Evolutionary conservation across 2,888 invertebrate species (phyloP), one percentile per base, ranked within the genome.

Genomic region (Drosophila helvetica): DNA sequence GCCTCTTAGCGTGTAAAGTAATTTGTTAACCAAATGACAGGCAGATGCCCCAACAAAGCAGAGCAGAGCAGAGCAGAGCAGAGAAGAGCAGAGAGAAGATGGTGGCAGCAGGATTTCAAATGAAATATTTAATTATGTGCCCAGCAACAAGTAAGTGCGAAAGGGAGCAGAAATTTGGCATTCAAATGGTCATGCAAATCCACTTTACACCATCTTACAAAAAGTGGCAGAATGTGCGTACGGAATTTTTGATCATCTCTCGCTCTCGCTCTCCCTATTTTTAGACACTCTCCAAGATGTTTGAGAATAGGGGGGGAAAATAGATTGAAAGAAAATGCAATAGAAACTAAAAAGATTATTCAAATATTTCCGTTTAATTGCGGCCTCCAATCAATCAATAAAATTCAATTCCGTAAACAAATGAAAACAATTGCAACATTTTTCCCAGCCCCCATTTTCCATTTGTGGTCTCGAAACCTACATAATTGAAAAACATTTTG

Each of bases 11-110:
- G 61, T 69, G 60, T 56, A 70, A 66, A 73, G 75, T 79, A 83
- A 84, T 86, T 83, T 86, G 79, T 80, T 85, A 71, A 72, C 71
- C 85, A 73, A 75, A 60, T 76, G 86, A 77, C 83, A 76, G 72
- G 47, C 68, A 52, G 70, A 38, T n/a, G 38, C n/a, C 38, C 38
- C 38, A 38, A n/a, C n/a, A 38, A 7, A 22, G 3, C 2, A 3
- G 22, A 22, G 22, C 22, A 22, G 22, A 5, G 22, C 38, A 2
- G 56, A 43, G 30, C 48, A 50, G 45, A 22, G 22, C 22, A 22
- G 22, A 22, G 1, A 1, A 15, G 18, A 50, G 45, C 7, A 15
- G 47, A 9, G 27, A 38, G 12, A 2, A 38, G 38, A 38, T 38
- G 38, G 15, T 9, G 45, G 47, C 17, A 48, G n/a, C 42, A 59